Conservation (phyloP, 2,888 invertebrate genomes). For the Hypercompe scribonia region DNA sequence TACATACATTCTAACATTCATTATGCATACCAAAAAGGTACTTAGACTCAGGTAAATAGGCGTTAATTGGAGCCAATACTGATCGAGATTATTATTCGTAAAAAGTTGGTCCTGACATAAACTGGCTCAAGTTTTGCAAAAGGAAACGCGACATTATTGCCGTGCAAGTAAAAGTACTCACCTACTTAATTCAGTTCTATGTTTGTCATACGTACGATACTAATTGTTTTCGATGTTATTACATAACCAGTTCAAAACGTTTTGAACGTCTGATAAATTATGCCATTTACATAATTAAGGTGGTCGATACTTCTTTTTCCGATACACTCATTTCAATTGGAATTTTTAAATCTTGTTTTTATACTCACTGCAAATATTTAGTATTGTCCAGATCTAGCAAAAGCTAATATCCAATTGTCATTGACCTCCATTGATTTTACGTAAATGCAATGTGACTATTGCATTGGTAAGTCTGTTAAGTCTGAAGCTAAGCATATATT, state of each 20-base stretch:
- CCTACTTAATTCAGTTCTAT: neutral
- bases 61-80: slow-evolving; percentile 22
- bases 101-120: slow-evolving; percentile 45
- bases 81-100: slow-evolving; percentile 32
- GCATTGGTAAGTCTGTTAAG: neutral
- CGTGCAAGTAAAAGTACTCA: neutral
- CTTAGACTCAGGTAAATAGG: slow-evolving; percentile 13
- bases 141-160: slow-evolving; percentile 28
- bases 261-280: slow-evolving; percentile 27
- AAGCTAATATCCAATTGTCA: no score
- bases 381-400: neutral
- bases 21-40: slow-evolving; percentile 16
- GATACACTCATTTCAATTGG: neutral
- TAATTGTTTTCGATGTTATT: slow-evolving; percentile 7
- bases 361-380: neutral
- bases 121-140: slow-evolving; percentile 38
- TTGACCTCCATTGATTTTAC: slow-evolving; percentile 1
- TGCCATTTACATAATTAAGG: slow-evolving; percentile 40
- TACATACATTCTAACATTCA: slow-evolving; percentile 29
- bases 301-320: slow-evolving; percentile 13
- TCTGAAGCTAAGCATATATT: neutral
- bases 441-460: neutral
- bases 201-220: neutral
- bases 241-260: slow-evolving; percentile 29
- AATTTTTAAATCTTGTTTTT: slow-evolving; percentile 23